These are phyloP conservation scores for Umimayanthus chanpuru DNA, from an alignment of 92 coral and sea anemone species.

Conservation along the genomic window DNA sequence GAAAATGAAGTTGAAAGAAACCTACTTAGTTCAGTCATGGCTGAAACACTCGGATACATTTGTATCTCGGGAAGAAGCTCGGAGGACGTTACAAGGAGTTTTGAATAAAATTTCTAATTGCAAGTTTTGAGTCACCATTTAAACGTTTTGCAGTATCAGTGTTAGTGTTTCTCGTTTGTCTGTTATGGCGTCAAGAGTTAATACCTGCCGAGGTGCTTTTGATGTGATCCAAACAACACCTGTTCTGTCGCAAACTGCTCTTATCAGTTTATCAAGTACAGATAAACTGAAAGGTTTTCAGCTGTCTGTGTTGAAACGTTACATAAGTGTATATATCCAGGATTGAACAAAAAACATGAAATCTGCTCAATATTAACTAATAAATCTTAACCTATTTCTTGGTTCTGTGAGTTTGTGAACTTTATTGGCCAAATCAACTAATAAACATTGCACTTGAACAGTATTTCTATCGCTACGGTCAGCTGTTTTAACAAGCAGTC, in stretches of 20 bases:
- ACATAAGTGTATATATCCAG: neutral
- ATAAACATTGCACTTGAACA: neutral
- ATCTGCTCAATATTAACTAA: neutral
- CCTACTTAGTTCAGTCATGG: no score
- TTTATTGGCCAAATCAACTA: no score
- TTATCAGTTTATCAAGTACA: neutral
- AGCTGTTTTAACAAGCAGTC: neutral
- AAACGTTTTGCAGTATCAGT: neutral
- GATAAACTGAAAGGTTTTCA: neutral
- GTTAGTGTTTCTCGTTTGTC: neutral
- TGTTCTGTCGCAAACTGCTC: neutral
- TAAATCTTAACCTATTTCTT: no score
- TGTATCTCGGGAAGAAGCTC: neutral
- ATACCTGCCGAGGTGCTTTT: slow-evolving; percentile 5
- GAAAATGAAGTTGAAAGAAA: neutral
- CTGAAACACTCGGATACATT: neutral
- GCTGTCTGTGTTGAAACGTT: neutral
- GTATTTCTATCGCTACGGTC: no score
- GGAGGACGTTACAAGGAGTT: neutral
- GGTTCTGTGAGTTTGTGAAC: neutral
- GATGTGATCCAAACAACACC: slow-evolving; percentile 10
- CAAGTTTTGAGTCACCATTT: neutral
- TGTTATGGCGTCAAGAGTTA: neutral
- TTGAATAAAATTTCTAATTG: neutral
- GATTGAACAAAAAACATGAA: no score